Base-by-base conservation (phyloP, 2,888 invertebrate genomes). In the Cantharis flavilabris region DNA sequence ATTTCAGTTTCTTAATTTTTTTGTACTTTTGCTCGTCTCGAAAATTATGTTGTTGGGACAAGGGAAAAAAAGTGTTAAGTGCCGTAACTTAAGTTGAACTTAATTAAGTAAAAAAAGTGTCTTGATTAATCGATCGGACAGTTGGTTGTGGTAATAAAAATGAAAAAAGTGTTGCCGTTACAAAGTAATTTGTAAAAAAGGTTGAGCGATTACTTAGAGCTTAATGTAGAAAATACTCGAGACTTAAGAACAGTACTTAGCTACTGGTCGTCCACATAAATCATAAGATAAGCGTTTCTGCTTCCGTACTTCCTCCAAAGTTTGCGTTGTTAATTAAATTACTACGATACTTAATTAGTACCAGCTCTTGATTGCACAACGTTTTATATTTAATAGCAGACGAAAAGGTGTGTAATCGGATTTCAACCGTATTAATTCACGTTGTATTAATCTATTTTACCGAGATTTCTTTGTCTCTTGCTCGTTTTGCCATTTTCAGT, bases 261-360 rank as follows among this genome's bases (percentile, higher is more conserved):
- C 82, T 83, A 83, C 81, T 84, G 85, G 83, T 84, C 84, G 83
- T 83, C 80, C 81, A 79, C 82, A 84, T 85, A 85, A 85, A 85
- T 85, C 85, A 85, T 85, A 83, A 83, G 84, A 85, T 85, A 85
- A 85, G 83, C 83, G 83, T 70, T 80, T 80, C 81, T 79, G 76
- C 82, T 83, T 82, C 81, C 83, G 82, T 81, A 81, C 81, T 81
- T 79, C 83, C 80, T 80, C 79, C 77, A 82, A 85, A 85, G 82
- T 85, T 85, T 83, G 79, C 82, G 82, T 80, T 83, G 84, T 84
- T 86, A 86, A 86, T 86, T 86, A 84, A 86, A 86, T 86, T 85
- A 83, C 83, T 81, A 82, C 82, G 83, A 83, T 84, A 84, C 84
- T 84, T 86, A 85, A 85, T 86, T 85, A 85, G 83, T 81, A 79